These are phyloP conservation scores for Mactra quadrangularis DNA, from an alignment of 1,140 invertebrate species.

Conservation along the genomic window DNA sequence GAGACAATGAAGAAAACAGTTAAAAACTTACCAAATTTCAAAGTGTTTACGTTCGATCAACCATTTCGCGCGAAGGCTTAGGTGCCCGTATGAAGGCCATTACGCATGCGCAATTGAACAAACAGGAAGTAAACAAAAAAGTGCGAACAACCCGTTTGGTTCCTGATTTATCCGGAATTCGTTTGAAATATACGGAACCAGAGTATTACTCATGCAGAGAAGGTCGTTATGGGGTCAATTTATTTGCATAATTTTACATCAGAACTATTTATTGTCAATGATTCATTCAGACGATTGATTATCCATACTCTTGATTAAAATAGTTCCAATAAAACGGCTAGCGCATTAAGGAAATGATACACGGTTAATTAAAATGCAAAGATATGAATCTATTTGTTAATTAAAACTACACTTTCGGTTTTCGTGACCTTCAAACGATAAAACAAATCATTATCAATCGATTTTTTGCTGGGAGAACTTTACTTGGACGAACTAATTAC, in stretches of 20 bases:
- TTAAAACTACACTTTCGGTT: too few species aligned
- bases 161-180: neutral
- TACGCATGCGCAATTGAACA: slow-evolving; percentile 55
- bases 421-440: too few species aligned
- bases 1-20: slow-evolving; percentile 18
- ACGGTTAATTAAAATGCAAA: too few species aligned
- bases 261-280: too few species aligned
- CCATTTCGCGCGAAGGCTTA: slow-evolving; percentile 71
- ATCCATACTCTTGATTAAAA: too few species aligned
- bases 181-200: neutral
- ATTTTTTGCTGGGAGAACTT: too few species aligned
- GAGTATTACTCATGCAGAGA: slow-evolving; percentile 23
- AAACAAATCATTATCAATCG: too few species aligned
- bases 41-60: slow-evolving; percentile 65
- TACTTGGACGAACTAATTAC: too few species aligned
- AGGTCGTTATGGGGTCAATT: neutral
- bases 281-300: too few species aligned
- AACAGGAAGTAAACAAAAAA: slow-evolving; percentile 58
- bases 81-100: slow-evolving; percentile 61
- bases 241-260: neutral
- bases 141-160: neutral
- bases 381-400: too few species aligned
- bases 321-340: too few species aligned
- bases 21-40: slow-evolving; percentile 37
- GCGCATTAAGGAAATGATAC: too few species aligned